phyloP scores from a whole-genome alignment of 64 coral and sea anemone species.

The Stylophora pistillata region DNA sequence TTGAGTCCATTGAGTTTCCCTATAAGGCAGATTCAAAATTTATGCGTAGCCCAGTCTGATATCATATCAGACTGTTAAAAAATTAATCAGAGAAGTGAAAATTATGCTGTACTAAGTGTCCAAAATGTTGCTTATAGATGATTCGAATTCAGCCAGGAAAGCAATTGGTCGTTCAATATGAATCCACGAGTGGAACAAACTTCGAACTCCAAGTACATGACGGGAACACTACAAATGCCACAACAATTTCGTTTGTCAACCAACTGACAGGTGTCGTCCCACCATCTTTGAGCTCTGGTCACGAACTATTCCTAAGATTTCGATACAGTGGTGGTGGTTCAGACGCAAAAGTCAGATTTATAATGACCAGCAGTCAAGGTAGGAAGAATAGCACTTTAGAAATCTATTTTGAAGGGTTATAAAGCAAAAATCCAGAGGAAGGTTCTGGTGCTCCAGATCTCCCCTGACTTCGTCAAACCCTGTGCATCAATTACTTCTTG shows the following conservation, averaged over 20 bases:
- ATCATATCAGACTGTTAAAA: no score
- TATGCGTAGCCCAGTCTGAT: no score
- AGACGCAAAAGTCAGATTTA: constrained; percentile 10
- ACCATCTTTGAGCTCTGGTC: constrained; percentile 36
- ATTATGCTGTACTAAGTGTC: no score
- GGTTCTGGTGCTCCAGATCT: no score
- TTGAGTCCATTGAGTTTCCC: no score
- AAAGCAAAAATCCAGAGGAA: no score
- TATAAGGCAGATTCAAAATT: no score
- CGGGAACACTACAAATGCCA: constrained; percentile 49
- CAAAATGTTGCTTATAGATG: not conserved
- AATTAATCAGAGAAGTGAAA: no score
- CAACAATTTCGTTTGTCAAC: constrained; percentile 26
- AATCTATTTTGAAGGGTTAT: no score
- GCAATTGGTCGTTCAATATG: constrained; percentile 41
- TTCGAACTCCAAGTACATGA: constrained; percentile 53
- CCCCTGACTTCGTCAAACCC: no score
- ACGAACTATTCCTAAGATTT: constrained; percentile 63
- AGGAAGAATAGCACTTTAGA: constrained; percentile 5
- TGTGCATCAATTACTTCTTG: no score
- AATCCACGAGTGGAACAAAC: constrained; percentile 29
- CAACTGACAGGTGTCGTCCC: constrained; percentile 15
- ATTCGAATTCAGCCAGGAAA: constrained; percentile 30
- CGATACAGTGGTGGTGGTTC: constrained; percentile 15
- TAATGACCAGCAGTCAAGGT: constrained; percentile 35